Evolutionary conservation across 1,140 invertebrate species (phyloP), one percentile per base, ranked within the genome.

Genomic region (Drosophila santomea): DNA sequence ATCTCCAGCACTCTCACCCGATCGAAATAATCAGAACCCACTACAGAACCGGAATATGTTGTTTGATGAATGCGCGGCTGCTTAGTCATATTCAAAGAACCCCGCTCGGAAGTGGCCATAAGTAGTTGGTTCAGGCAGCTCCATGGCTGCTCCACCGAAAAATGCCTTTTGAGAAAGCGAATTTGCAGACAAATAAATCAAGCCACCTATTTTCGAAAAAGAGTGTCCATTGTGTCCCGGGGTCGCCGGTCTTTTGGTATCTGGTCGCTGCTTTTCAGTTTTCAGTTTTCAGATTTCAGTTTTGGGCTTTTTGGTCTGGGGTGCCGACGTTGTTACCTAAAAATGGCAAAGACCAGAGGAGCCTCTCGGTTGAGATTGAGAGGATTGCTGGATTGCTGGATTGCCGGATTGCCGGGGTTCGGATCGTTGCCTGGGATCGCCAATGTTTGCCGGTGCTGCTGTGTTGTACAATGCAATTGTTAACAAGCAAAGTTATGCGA

Each of bases 131-230:
- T 74, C 72, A 64, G 59, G 12, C 36, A 44, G 8, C 14, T 51
- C 25, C 5, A 56, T 7, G 28, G 78, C 17, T 17, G 1, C 20
- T 20, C 20, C 20, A 20, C 66, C 68, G 69, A 66, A 73, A 73
- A 88, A 86, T 86, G 81, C 83, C 80, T 83, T 89, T 88, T 89
- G 84, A 83, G 82, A 90, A 90, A 90, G 86, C 82, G 83, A 86
- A 88, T 86, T 86, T 80, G 80, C 89, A 91, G 89, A 91, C 89
- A 91, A 91, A 91, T 91, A 91, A 91, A 91, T 91, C 89, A 91
- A 91, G 84, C 80, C 89, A 91, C 89, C 89, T 91, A 83, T 83
- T 80, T 80, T 68, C 83, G 61, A 51, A 75, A 66, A 75, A 75
- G 84, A 89, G 84, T 89, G 84, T 83, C 84, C 84, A 89, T 89